Evolutionary conservation across 1,140 invertebrate genomes (phyloP), one percentile per base, ranked within the genome.

Genomic region (Solen grandis): DNA sequence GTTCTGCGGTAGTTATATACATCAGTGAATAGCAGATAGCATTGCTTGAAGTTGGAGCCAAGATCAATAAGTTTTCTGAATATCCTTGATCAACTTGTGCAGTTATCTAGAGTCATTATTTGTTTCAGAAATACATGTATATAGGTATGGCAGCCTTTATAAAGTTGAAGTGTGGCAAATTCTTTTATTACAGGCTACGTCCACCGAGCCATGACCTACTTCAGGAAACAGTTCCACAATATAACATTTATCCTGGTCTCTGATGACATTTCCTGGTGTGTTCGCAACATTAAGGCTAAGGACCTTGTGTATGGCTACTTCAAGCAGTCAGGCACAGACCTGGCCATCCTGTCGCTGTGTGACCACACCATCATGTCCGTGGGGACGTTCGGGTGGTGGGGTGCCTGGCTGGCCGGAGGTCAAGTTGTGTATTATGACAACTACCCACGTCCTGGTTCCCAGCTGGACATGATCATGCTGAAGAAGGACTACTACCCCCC

Each of bases 321-420:
- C 13, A 73, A 72, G 16, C 60, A 69, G 5, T 60, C 74, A 0
- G 62, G 60, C 3, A 90, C 93, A 83, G 88, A 90, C 63, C 50
- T 90, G n/a, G 86, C 85, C 0, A 69, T 87, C 1, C 68, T 90
- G 31, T 46, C 86, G n/a, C 22, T 35, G n/a, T 87, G 84, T 63
- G 84, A 89, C 72, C 88, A 90, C 74, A 85, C 77, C 10, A 87
- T 90, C 8, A 84, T 90, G 25, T 85, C 87, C 1, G 83, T 79
- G 2, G 89, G 89, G 4, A 87, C 85, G 0, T 90, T 86, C 75
- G 88, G 89, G 0, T 90, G 88, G 87, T 90, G 88, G 89, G 84
- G 73, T 13, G 89, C 84, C 0, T 90, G 79, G 70, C 74, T 90
- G 22, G 81, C 85, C 3, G 84, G 85, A 16, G 89, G 90, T 19